Evolutionary conservation across 35 echinoderm and acorn worm species (phyloP), one percentile per base, ranked within the genome.

Genomic region (Chiridota heheva): DNA sequence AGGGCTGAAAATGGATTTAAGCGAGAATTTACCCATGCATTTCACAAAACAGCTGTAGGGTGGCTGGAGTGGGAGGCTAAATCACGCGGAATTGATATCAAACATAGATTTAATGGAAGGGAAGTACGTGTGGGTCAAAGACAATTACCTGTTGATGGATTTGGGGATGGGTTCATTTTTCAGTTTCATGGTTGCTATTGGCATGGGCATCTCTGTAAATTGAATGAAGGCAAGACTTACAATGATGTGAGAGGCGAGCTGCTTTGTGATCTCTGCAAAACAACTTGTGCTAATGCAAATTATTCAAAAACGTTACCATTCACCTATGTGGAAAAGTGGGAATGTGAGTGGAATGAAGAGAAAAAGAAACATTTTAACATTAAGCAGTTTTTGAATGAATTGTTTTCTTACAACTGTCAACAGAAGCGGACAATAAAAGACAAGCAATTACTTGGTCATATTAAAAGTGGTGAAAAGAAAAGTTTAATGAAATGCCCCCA

Each of bases 181-280:
- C 73, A 77, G 55, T 58, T 77, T 32, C 46, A 77, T 4, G 73
- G 73, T 15, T 77, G 73, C 39, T 77, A 58, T 18, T 77, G 53
- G 73, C 25, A 77, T 35, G 48, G 73, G 18, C 73, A 77, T 49
- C 18, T 55, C 13, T 58, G 72, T 18, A 33, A 55, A 24, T 55
- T 0, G 13, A 49, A 49, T 29, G 33, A 76, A 17, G 29, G 29
- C 13, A 76, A 76, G 32, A 76, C 53, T 25, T 38, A 78, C 40
- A 78, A 78, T 40, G 30, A 22, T 32, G 2, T 27, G 13, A 78
- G 38, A 41, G 48, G 43, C 39, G 60, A 60, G 17, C 51, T 36
- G 1, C 41, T 78, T 5, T 31, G 49, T 40, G 74, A 78, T 17
- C 60, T 78, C 15, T 78, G 40, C 35, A 33, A 57, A 36, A 56